Evolutionary conservation across 2,113 vertebrate species (phyloP), one percentile per base, ranked within the genome.

Genomic region (Alouatta palliata): DNA sequence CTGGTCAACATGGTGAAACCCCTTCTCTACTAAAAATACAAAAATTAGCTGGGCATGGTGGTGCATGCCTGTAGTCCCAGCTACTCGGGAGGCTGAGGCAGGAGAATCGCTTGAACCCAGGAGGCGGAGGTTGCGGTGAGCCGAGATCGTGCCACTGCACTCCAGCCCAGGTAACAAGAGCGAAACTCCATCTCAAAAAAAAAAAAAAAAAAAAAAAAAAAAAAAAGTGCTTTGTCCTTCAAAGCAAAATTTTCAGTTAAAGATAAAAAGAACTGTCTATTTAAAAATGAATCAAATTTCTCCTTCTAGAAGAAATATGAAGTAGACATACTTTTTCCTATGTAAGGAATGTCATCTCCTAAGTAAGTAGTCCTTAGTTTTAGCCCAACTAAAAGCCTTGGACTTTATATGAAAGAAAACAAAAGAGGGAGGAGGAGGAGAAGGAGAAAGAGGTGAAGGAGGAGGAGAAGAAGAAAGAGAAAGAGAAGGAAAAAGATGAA

Each of bases 191-290:
- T n/a, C n/a, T n/a, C n/a, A n/a, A 85, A 70, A 30, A 75, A 20
- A 91, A 71, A 25, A 85, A 70, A 30, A 75, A 20, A 91, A 71
- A 25, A 85, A 70, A 30, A 75, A 20, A 91, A 71, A 25, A 85
- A 70, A 30, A 75, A 20, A 91, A 71, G 32, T 17, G 81, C 25
- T 68, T 56, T 68, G 17, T 54, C 14, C 21, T 81, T 93, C 52
- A 75, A 87, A 90, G 40, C 21, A 77, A 71, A 45, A 66, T 40
- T 30, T 71, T 90, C 40, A 70, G 5, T 77, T 87, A 52, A 87
- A 96, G 64, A 2, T 71, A 79, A 40, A 79, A 90, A 70, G 23
- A 61, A 66, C 16, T 70, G 66, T 43, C 27, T n/a, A 90, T 37
- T 82, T 64, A 16, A 16, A 77, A 70, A 86, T 40, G 16, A 47